Evolutionary conservation across 2,888 invertebrate species (phyloP).

Genomic region (Drosophila cracens): DNA sequence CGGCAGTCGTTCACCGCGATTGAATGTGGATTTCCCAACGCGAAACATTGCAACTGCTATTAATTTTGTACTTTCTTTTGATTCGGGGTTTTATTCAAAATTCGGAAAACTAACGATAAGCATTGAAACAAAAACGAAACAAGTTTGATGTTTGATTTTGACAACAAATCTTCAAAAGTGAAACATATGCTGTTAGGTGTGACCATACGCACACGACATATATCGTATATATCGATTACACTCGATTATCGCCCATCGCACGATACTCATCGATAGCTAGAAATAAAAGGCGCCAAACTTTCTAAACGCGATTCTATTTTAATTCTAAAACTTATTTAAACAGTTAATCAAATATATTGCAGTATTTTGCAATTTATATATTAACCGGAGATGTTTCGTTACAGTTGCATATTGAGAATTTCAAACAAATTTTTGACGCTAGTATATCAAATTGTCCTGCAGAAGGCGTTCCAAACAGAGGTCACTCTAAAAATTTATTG

Average conservation of each 20-base stretch:
- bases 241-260: neutral
- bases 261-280: slow-evolving; percentile 10
- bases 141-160: slow-evolving; percentile 38
- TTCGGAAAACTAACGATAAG: neutral
- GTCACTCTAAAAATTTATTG: slow-evolving; percentile 94
- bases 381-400: slow-evolving; percentile 50
- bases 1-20: neutral
- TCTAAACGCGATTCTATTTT: slow-evolving; percentile 41
- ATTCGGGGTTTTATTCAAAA: slow-evolving; percentile 3
- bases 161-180: slow-evolving; percentile 29
- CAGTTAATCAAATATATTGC: slow-evolving; percentile 45
- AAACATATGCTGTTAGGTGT: slow-evolving; percentile 35
- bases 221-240: slow-evolving; percentile 6
- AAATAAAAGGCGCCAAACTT: neutral
- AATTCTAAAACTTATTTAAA: slow-evolving; percentile 44
- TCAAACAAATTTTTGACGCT: slow-evolving; percentile 18
- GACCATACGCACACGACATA: slow-evolving; percentile 19
- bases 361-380: slow-evolving; percentile 34
- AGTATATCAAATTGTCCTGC: slow-evolving; percentile 25
- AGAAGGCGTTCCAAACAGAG: slow-evolving; percentile 2
- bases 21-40: slow-evolving; percentile 25
- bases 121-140: slow-evolving; percentile 16
- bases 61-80: slow-evolving; percentile 25
- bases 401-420: slow-evolving; percentile 51
- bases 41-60: slow-evolving; percentile 49